Evolutionary conservation across 2,888 invertebrate genomes (phyloP).

Genomic region (Andrena minutula): DNA sequence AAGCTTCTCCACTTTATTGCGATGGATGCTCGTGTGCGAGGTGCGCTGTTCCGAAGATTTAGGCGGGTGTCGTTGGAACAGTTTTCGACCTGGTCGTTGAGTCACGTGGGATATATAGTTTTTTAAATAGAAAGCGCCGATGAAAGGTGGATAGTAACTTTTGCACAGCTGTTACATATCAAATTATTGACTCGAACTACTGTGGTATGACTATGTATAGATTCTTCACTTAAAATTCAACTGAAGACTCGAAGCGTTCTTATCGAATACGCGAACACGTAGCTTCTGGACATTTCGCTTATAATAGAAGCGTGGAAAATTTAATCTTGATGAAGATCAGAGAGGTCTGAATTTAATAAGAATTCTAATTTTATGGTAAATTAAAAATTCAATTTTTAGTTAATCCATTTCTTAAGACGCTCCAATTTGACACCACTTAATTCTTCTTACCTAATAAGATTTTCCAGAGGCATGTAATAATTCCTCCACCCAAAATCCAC

Average conservation of each 20-base stretch:
- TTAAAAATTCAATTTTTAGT: no score
- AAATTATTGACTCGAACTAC: no score
- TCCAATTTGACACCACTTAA: background rate
- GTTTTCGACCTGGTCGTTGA: background rate
- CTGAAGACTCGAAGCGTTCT: conserved; percentile 29
- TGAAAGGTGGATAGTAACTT: background rate
- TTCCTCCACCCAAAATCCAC: no score
- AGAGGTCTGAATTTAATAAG: no score
- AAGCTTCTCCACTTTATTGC: conserved; percentile 10
- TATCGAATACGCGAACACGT: conserved; percentile 41
- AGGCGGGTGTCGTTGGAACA: background rate
- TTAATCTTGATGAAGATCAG: background rate
- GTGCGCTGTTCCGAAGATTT: background rate
- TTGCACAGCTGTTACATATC: background rate
- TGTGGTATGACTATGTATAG: no score
- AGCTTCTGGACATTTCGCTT: conserved; percentile 23
- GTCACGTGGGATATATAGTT: background rate
- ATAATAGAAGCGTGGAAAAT: background rate
- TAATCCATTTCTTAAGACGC: background rate
- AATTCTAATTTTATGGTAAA: no score
- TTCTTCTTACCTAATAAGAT: conserved; percentile 12
- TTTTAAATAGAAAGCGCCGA: background rate
- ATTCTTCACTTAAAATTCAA: no score
- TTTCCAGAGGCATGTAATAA: no score
- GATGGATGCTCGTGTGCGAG: background rate